Evolutionary conservation across 2,888 invertebrate genomes (phyloP), one percentile per base, ranked within the genome.

Genomic region (Amphipoea lucens): DNA sequence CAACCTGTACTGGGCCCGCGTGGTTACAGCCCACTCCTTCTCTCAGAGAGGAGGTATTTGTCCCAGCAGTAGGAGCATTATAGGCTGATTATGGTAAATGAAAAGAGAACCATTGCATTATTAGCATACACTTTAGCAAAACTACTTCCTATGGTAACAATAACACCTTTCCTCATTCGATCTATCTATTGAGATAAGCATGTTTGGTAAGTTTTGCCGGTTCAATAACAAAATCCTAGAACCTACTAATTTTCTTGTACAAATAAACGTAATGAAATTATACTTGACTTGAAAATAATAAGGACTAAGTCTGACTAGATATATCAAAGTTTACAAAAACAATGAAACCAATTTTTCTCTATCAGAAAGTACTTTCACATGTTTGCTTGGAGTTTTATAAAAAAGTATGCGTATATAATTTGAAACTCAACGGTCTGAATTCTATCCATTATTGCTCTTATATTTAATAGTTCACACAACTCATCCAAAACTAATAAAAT

Each of bases 81-180:
- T 17, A 51, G 17, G 17, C 17, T 51, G 5, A 51, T 54, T 17
- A 51, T 54, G 20, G 51, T 23, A 14, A 70, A 51, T 36, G 23
- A 40, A 76, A 76, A 76, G n/a, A n/a, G 62, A 62, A 17, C 48
- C 9, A 51, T 36, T 54, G 42, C 36, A 20, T 40, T 57, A n/a
- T 40, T 11, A 66, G 40, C 36, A 57, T 66, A 57, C 1, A 48
- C 20, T 36, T 40, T 48, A 63, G 9, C 20, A 12, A 79, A 67
- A 40, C 20, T 23, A 66, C 45, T 77, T 57, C 6, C 6, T 23
- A 51, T 29, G 4, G 40, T 36, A 76, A n/a, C n/a, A 60, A 76
- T 75, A n/a, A 40, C 40, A 48, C n/a, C 7, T 74, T 29, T 57
- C 29, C 74, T 29, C 1, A 42, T 74, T 45, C 17, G 57, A 7